phyloP scores from a whole-genome alignment of 2,888 invertebrate species.

The Geophilus truncorum region DNA sequence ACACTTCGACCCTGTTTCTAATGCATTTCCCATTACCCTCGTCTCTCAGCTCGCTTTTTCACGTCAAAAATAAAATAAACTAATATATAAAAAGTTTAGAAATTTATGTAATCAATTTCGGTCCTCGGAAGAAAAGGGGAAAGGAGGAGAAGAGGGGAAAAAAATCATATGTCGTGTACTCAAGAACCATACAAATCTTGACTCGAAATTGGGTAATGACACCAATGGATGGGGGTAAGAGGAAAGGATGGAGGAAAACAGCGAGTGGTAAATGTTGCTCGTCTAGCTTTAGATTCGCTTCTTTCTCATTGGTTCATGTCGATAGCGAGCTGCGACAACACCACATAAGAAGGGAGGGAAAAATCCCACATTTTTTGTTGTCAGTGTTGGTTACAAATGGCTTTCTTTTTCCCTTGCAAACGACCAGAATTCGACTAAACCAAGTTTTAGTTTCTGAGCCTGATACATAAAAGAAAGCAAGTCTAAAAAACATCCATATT shows the following conservation, averaged over 20 bases:
- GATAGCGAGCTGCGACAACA: constrained; percentile 1
- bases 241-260: constrained; percentile 9
- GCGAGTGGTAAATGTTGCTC: constrained; percentile 5
- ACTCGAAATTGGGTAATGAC: constrained; percentile 8
- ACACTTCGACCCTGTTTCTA: neutral
- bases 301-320: neutral
- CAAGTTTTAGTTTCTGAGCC: neutral
- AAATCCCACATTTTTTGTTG: neutral
- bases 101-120: neutral
- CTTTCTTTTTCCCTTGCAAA: neutral
- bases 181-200: neutral
- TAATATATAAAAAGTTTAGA: neutral
- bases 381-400: neutral
- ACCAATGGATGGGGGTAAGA: neutral
- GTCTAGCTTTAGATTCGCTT: neutral
- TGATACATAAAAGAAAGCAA: neutral
- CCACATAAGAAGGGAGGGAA: neutral
- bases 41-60: no score
- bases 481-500: neutral
- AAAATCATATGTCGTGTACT: neutral
- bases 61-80: neutral
- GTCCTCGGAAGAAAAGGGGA: neutral
- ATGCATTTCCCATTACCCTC: neutral
- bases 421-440: neutral
- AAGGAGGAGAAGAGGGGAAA: neutral